Conservation (phyloP, 2,797 vertebrate genomes). For the Catostomus latipinnis region DNA sequence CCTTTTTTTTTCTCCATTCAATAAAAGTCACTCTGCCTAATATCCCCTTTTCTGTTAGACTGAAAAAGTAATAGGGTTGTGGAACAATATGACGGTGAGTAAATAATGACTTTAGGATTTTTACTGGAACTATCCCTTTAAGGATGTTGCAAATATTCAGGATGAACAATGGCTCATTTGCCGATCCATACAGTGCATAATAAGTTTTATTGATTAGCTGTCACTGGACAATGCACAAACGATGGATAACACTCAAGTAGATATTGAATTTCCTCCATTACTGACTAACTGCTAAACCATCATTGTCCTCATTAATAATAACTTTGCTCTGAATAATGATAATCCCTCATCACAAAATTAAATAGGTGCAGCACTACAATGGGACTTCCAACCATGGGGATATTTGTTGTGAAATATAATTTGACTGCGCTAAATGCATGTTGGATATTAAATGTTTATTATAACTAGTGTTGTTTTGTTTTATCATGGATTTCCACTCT, state of each 20-base stretch:
- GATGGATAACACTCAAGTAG: constrained; percentile 57
- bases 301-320: constrained; percentile 39
- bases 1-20: too few species aligned
- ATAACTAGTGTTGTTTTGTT: not conserved
- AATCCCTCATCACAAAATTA: not conserved
- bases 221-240: constrained; percentile 42
- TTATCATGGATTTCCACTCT: constrained; percentile 4
- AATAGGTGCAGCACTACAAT: not conserved
- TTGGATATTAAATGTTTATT: not conserved
- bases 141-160: constrained; percentile 4
- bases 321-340: constrained; percentile 25
- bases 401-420: constrained; percentile 16
- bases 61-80: too few species aligned
- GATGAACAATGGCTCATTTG: constrained; percentile 47
- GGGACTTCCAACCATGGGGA: not conserved
- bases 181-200: constrained; percentile 54
- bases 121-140: too few species aligned
- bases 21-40: too few species aligned
- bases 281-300: constrained; percentile 38
- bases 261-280: constrained; percentile 38
- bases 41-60: too few species aligned
- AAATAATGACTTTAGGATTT: too few species aligned
- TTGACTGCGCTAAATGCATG: not conserved
- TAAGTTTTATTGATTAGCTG: constrained; percentile 70
- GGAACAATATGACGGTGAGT: too few species aligned